Base-by-base conservation (phyloP, 2,113 vertebrate species). In the Upupa epops region DNA sequence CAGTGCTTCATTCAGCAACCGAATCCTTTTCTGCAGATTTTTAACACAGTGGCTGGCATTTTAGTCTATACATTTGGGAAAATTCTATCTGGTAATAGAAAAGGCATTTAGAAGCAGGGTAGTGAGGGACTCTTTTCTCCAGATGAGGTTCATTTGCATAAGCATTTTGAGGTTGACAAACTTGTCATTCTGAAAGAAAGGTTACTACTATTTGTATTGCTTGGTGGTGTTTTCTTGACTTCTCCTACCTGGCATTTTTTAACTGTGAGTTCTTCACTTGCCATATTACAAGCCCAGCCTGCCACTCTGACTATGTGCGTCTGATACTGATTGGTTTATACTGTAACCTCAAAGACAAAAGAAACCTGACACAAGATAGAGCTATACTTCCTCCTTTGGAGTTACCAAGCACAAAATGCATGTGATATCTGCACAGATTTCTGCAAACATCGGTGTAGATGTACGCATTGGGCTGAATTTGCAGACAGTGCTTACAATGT, bases 51-150 rank as follows among this genome's bases (percentile, higher is more conserved):
- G 37, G 48, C 34, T 84, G 49, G 63, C 28, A 63, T 73, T 73
- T 76, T 46, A 54, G 32, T 81, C 32, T 61, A 46, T 5, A 7
- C 40, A 72, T 73, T 28, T 1, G 49, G 64, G 14, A 81, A 74
- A 88, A 12, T n/a, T 80, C 55, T 69, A 0, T 36, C 11, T 60
- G 7, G 11, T 58, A 37, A 70, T 28, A 32, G 34, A 34, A 1
- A 1, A 55, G 22, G 52, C 4, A 5, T 70, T 76, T 58, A 80
- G 55, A 89, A 48, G 5, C 3, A n/a, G n/a, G 8, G 16, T 37
- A 55, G 13, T 37, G 22, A 8, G 3, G 0, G 0, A 2, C 48
- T 42, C 69, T 65, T 25, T 32, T 2, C 13, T 77, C n/a, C 32
- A 54, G 29, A 8, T 76, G 36, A 83, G 2, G 13, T 20, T 94